Base-by-base conservation (phyloP, 2,113 vertebrate species). In the Myrmecophaga tridactyla region DNA sequence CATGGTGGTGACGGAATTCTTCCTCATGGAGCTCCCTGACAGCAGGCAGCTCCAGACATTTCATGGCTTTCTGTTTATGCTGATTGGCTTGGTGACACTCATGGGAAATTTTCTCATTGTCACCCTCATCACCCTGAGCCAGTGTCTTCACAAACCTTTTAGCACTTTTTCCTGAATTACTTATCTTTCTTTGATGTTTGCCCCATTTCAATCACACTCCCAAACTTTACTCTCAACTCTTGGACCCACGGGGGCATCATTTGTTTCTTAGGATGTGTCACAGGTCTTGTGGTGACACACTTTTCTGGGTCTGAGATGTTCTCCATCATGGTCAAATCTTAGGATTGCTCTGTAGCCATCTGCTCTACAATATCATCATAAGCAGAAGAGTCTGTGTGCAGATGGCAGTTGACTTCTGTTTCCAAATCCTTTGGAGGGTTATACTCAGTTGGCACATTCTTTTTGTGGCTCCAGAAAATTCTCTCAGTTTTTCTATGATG, bases 401-500 rank as follows among this genome's bases (percentile, higher is more conserved):
- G 56, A 53, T 97, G 85, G 67, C 84, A n/a, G 82, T n/a, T 31
- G 62, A n/a, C n/a, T 69, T 72, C 39, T 70, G 94, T 58, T 63
- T 92, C 9, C 53, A 4, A 48, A 39, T 48, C 95, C 6, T 89
- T 93, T 48, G 92, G 89, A 14, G 18, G 53, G 7, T 77, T 95
- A 17, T 95, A 97, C n/a, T 87, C 96, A 12, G 18, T 13, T 6
- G 36, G 91, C 3, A 96, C 94, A 9, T 93, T 94, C 82, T 21
- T 97, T 97, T 36, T 97, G 97, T 36, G 62, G 75, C 12, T 90
- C 95, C 63, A 89, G 92, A 7, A 41, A 60, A 8, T 31, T 97
- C 21, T 62, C 85, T 20, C 90, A 96, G 46, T 97, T 97, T 51
- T 97, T 97, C 84, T 97, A 96, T 77, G 96, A 97, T 39, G 80